Evolutionary conservation across 1,140 invertebrate genomes (phyloP), one percentile per base, ranked within the genome.

Genomic region (Meloidogyne hapla): DNA sequence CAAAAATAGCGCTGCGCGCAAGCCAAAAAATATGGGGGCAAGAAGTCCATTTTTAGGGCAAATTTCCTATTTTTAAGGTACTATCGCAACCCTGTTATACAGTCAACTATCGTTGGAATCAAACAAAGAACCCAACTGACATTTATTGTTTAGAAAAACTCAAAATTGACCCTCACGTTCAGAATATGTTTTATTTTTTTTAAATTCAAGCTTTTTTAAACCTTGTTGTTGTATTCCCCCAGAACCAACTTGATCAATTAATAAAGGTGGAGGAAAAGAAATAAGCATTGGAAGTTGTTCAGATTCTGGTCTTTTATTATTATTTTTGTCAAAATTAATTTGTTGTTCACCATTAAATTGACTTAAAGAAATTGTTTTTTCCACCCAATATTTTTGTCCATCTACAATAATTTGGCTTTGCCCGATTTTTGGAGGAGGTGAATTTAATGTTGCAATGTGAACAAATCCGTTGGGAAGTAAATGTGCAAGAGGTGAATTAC

Each of bases 381-480:
- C 71, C 13, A 73, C 21, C 48, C 63, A 61, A 33, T 73, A 73
- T n/a, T 15, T 25, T 33, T 64, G 56, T 38, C 64, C 64, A 40
- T 64, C 48, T 61, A 73, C 38, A 33, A 73, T 38, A 18, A 73
- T 42, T n/a, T 61, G 23, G 4, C 42, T 64, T 26, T 73, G 1
- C 6, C 21, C 21, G 6, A 38, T 67, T 67, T 21, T 33, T 42
- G 4, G n/a, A n/a, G 71, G 71, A 15, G 56, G 48, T 1, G 21
- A 25, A 61, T 63, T 38, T 61, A 73, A 38, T 26, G 71, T 73
- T 61, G 71, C 71, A 21, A 73, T 40, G n/a, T 73, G 56, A 8
- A 26, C 12, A 73, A 61, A 73, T 13, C 48, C 48, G 12, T 61
- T 61, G 13, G 70, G 45, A n/a, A 72, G 42, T 73, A 25, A 64